Evolutionary conservation across 2,888 invertebrate genomes (phyloP), one percentile per base, ranked within the genome.

Genomic region (Xanthorhoe spadicearia): DNA sequence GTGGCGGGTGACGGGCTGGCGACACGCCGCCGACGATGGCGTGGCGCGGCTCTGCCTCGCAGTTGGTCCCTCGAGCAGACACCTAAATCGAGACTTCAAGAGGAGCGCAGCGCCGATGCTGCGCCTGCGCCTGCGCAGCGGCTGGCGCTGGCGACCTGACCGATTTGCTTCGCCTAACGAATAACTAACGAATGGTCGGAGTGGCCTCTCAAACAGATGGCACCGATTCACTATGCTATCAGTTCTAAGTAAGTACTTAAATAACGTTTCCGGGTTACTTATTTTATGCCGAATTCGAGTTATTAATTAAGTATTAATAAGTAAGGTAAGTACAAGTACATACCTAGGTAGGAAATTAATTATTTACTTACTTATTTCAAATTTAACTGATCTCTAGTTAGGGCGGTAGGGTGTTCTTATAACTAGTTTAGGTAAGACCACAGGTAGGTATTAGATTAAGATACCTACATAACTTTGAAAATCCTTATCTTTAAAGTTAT

Each of bases 161-260:
- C 87, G 87, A 87, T 88, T 86, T 80, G 84, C 76, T 69, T 79
- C 84, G 83, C 76, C 68, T 68, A 66, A 70, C n/a, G n/a, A n/a
- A n/a, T n/a, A n/a, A n/a, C n/a, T n/a, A n/a, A n/a, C 66, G 38
- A 55, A 56, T 50, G 64, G 62, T 59, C 72, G 66, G 48, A 53
- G 55, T 50, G 64, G 62, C 61, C 72, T 68, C 71, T 74, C 70
- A 69, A 74, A 75, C 70, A 76, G 75, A 77, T 82, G 77, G 76
- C 78, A 75, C 70, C 61, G 73, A 70, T 76, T 69, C 61, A 72
- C 71, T 76, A 72, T 67, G 70, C 70, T 74, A 75, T 71, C 66
- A 64, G 67, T 80, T 80, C n/a, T n/a, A n/a, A n/a, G n/a, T n/a
- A n/a, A n/a, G n/a, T n/a, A n/a, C n/a, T 23, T 23, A 74, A 74